Evolutionary conservation across 2,797 vertebrate species (phyloP).

Genomic region (Pangasius macronema): DNA sequence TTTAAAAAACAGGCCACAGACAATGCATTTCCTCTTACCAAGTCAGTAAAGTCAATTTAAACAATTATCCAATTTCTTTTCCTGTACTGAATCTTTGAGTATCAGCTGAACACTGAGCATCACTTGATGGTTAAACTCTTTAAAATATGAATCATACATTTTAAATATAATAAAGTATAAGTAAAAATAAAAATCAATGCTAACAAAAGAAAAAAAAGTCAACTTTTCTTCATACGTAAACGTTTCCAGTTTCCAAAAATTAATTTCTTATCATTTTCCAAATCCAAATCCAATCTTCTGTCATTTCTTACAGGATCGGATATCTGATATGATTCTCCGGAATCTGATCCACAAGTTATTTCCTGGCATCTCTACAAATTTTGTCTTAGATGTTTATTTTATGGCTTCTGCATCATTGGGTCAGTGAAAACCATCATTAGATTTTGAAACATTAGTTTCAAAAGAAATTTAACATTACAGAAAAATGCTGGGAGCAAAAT

Average conservation of each 20-base stretch:
- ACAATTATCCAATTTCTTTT: too few species aligned
- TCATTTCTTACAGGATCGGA: neutral
- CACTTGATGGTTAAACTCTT: neutral
- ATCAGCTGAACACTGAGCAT: neutral
- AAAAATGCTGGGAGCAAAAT: neutral
- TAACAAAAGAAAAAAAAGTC: neutral
- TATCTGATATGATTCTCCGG: neutral
- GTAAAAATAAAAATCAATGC: too few species aligned
- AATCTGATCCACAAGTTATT: neutral
- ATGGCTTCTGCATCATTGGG: neutral
- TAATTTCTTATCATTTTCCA: neutral
- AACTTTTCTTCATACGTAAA: neutral
- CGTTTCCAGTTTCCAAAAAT: neutral
- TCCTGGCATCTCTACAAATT: neutral
- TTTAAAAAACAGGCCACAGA: neutral
- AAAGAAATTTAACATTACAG: neutral
- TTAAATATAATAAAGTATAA: neutral
- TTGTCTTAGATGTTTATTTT: neutral
- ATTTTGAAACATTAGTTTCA: neutral
- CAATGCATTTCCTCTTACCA: neutral
- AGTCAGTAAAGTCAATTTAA: neutral
- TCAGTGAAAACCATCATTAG: neutral
- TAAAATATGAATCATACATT: neutral
- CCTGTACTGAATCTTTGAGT: too few species aligned
- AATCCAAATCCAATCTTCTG: neutral